Conservation (phyloP, 2,797 vertebrate species). For the Pteronotus mesoamericanus region DNA sequence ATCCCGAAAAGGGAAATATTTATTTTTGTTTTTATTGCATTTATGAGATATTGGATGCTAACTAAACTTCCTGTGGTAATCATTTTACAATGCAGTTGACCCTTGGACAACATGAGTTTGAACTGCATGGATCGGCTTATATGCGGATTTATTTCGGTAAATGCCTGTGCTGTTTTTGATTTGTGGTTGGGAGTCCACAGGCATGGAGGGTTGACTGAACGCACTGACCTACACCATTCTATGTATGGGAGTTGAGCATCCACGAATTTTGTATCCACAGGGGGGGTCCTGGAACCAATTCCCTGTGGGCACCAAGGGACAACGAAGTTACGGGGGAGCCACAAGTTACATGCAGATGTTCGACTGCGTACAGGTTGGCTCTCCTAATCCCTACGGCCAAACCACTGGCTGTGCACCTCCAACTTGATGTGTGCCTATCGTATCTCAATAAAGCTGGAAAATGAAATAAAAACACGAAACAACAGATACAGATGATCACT, state of each 20-base stretch:
- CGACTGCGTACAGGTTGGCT: not conserved
- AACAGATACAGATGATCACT: not conserved
- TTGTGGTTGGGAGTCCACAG: not conserved
- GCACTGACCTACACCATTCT: not conserved
- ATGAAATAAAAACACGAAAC: not conserved
- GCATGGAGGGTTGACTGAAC: not conserved
- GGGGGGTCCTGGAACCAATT: not conserved
- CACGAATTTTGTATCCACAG: not conserved
- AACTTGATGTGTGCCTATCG: not conserved
- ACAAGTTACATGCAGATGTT: not conserved
- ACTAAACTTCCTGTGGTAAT: not conserved
- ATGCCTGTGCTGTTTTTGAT: not conserved
- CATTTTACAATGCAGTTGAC: not conserved
- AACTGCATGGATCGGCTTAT: too few species aligned
- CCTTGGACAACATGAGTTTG: not conserved
- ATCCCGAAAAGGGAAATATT: not conserved
- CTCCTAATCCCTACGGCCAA: not conserved
- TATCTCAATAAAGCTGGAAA: not conserved
- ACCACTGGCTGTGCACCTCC: not conserved
- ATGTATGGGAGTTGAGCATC: not conserved
- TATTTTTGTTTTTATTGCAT: not conserved
- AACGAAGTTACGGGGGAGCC: not conserved
- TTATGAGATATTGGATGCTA: not conserved
- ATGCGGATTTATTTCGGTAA: not conserved
- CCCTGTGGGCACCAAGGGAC: not conserved